Percentiles rank a stretch among this genome's conserved stretches.
These are phyloP conservation scores for Strongylocentrotus purpuratus DNA, from an alignment of 35 echinoderm and acorn worm species.

Conservation along the genomic window DNA sequence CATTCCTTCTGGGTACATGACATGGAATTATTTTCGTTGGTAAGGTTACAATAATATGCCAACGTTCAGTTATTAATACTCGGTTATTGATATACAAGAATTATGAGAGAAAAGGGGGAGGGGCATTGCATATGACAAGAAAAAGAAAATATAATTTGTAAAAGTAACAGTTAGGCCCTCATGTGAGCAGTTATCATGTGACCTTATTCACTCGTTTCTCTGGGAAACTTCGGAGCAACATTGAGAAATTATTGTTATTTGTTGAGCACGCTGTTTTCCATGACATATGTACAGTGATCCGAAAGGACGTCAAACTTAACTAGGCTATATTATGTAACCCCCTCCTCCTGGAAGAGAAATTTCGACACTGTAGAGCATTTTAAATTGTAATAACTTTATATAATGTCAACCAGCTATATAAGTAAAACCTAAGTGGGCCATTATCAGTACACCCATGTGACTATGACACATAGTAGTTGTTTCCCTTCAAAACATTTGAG, in stretches of 20 bases:
- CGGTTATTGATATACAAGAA: no score
- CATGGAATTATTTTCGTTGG: neutral
- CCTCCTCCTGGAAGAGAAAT: neutral
- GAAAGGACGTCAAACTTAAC: neutral
- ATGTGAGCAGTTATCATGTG: no score
- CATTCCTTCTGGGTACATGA: neutral
- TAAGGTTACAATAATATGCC: neutral
- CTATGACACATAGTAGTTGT: neutral
- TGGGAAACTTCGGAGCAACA: no score
- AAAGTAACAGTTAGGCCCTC: no score
- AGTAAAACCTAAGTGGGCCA: neutral
- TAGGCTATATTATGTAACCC: neutral
- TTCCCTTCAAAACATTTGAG: neutral
- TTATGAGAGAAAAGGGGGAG: no score
- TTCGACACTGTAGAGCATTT: neutral
- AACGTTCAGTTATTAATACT: no score
- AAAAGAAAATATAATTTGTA: no score
- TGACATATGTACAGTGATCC: neutral
- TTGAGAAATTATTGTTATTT: neutral
- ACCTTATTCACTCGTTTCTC: no score
- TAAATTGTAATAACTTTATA: neutral
- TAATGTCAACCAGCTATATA: neutral
- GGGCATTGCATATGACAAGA: no score
- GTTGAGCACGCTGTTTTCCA: neutral
- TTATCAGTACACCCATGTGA: conserved; percentile 9